These are phyloP conservation scores for Drosophila kuntzei DNA, from an alignment of 2,888 invertebrate genomes.

Conservation along the genomic window DNA sequence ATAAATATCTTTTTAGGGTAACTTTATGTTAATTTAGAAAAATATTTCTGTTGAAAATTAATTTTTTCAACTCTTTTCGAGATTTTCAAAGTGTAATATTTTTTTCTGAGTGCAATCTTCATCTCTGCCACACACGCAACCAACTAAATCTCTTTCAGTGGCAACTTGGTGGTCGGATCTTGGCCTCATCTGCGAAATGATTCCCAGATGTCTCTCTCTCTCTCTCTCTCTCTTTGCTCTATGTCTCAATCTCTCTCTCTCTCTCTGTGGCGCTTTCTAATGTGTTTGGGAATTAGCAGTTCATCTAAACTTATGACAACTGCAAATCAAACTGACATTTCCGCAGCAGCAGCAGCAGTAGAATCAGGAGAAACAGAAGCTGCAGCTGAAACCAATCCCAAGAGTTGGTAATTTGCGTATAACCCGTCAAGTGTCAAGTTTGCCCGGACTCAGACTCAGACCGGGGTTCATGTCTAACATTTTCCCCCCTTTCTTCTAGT, in stretches of 20 bases:
- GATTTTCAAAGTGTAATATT: background rate
- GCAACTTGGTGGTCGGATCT: slow-evolving; percentile 23
- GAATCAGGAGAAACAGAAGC: slow-evolving; percentile 1
- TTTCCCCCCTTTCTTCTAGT: slow-evolving; percentile 12
- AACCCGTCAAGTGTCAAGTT: slow-evolving; percentile 54
- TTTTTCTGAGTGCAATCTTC: background rate
- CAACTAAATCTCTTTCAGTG: slow-evolving; percentile 15
- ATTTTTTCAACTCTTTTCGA: background rate
- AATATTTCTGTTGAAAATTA: too few species aligned
- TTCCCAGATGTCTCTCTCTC: slow-evolving; percentile 16
- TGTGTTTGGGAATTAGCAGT: slow-evolving; percentile 81
- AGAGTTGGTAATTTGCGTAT: slow-evolving; percentile 63
- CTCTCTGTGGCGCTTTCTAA: slow-evolving; percentile 71
- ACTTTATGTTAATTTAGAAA: too few species aligned
- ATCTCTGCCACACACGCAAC: slow-evolving; percentile 27
- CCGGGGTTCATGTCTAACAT: slow-evolving; percentile 60
- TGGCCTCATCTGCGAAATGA: slow-evolving; percentile 32
- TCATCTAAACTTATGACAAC: slow-evolving; percentile 81
- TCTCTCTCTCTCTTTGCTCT: background rate
- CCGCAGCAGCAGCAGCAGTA: slow-evolving; percentile 63
- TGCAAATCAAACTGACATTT: slow-evolving; percentile 82
- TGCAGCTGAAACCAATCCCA: slow-evolving; percentile 24
- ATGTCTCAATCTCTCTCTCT: slow-evolving; percentile 11
- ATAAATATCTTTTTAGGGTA: too few species aligned
- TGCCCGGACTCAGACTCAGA: slow-evolving; percentile 12